Base-by-base conservation (phyloP, 2,888 invertebrate species). In the Lycaena phlaeas region DNA sequence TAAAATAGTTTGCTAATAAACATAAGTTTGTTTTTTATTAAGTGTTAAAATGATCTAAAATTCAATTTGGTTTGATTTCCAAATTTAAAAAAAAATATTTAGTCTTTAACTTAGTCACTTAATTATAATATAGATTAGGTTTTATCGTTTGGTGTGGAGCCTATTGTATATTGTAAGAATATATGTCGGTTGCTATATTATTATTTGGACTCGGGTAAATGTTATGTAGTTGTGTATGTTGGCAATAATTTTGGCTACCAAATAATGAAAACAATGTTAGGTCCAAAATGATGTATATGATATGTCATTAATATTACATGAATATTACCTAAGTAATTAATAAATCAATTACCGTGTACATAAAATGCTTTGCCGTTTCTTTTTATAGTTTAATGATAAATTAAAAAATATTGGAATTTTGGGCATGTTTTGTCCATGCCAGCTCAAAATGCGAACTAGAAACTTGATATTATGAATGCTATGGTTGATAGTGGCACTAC, bases 81-180 rank as follows among this genome's bases (percentile, higher is more conserved):
- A 72, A 71, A 68, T 64, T 56, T 65, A 52, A 52, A 44, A 64
- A 56, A 53, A 60, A 68, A 70, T 60, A 60, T 57, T 68, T 73
- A 75, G 72, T 73, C 64, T 62, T 67, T 68, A 67, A 64, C 57
- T 69, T 76, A 79, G 77, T 77, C 73, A 71, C 72, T 72, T 74
- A 60, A 56, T 60, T 69, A 65, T 62, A 66, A 69, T 68, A 65
- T 73, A 74, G 65, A 50, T 63, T 70, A 76, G 72, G 64, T 71
- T 68, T 64, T 67, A 54, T 67, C 61, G 59, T 58, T 64, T 63
- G 64, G 53, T 59, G 58, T 49, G 55, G 58, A 68, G 67, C 61
- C 25, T 68, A 65, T 65, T 68, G 64, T 69, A 64, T 68, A 65
- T 65, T 68, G 64, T 69, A 64, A 70, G 65, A 70, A 68, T 72